Conservation (phyloP, 1,140 invertebrate species). For the Trinorchestia longiramus region DNA sequence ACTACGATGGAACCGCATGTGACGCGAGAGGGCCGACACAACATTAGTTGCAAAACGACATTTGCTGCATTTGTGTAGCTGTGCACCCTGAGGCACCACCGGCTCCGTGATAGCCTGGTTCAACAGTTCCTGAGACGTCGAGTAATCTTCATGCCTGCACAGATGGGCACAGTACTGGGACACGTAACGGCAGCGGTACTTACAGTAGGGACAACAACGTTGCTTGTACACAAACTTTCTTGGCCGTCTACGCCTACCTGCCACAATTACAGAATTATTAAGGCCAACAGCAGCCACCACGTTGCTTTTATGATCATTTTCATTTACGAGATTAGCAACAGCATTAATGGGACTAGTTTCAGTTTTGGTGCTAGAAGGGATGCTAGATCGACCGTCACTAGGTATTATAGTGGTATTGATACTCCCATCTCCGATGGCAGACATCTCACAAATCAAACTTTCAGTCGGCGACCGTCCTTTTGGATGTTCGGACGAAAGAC, state of each 20-base stretch:
- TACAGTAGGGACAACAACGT: conserved; percentile 6
- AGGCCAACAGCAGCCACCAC: too few species aligned
- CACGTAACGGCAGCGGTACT: not conserved
- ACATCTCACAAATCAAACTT: not conserved
- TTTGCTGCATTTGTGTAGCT: not conserved
- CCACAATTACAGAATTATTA: too few species aligned
- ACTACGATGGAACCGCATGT: not conserved
- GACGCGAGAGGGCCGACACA: not conserved
- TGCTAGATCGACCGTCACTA: not conserved
- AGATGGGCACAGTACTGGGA: conserved; percentile 18
- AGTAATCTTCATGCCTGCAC: conserved; percentile 18
- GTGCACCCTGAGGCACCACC: not conserved
- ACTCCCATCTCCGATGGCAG: not conserved
- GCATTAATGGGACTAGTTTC: not conserved
- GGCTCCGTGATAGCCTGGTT: not conserved
- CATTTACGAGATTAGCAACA: not conserved
- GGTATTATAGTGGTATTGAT: not conserved
- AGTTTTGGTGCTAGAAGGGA: not conserved
- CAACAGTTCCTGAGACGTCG: not conserved
- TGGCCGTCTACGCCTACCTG: not conserved
- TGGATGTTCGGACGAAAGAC: too few species aligned
- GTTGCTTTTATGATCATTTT: not conserved
- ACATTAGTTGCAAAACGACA: conserved; percentile 5
- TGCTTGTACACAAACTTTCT: conserved; percentile 19
- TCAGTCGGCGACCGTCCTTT: not conserved